Evolutionary conservation across 2,888 invertebrate species (phyloP), one percentile per base, ranked within the genome.

Genomic region (Pandemis cinnamomeana): DNA sequence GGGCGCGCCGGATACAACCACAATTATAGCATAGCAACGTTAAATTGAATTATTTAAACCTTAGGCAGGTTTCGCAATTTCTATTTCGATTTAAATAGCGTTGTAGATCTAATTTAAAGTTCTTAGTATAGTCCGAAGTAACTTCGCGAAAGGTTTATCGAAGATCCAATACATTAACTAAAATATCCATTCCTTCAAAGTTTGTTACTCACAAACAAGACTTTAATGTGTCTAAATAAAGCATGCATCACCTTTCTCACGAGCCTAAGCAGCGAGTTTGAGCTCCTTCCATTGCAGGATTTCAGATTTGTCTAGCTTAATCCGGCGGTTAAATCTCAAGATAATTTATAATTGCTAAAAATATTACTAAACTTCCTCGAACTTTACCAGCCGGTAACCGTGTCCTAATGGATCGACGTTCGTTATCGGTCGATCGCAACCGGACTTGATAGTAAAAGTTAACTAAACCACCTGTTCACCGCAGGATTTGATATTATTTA

Each of bases 1-100:
- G 79, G 83, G 84, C 78, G 80, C 76, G 83, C 84, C 83, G 84
- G 83, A 84, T 83, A 79, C 80, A 71, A 67, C 69, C 69, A 75
- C 67, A 80, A 77, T 74, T 67, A 76, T 64, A 75, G 48, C 27
- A 27, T 58, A 58, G 62, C 48, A 41, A 20, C n/a, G 42, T 13
- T 15, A 46, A 64, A 61, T 71, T 72, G 62, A 67, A 66, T 48
- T 72, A 48, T 68, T 61, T 44, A 61, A 67, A 61, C 63, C 41
- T 63, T 41, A 72, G 44, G 44, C 63, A 20, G 48, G 53, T 42
- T 68, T 72, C 41, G 68, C 41, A 72, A 68, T 68, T 72, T n/a
- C 53, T 68, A 48, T 68, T 63, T n/a, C 36, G 51, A 68, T 46
- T 63, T 72, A 27, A 67, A 36, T 60, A 61, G 60, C n/a, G 11